Evolutionary conservation across 2,113 vertebrate species (phyloP), one percentile per base, ranked within the genome.

Genomic region (Scomber scombrus): DNA sequence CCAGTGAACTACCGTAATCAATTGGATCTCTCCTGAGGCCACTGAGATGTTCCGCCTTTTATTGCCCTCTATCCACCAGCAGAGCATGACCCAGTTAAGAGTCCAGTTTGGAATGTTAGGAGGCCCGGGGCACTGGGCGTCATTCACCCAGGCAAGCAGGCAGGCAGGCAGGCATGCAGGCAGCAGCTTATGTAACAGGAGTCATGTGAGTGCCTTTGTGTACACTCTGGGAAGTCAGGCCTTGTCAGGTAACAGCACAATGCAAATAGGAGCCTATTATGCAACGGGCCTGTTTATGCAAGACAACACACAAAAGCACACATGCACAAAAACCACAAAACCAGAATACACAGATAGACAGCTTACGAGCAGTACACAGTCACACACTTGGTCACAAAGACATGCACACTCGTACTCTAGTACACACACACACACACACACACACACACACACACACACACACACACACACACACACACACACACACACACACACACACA

Each of bases 181-280:
- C 64, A 49, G 80, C 69, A 65, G 63, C 73, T 95, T 94, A 94
- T 90, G 91, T 90, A 95, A 94, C 85, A 66, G 43, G 67, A 82
- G 85, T 94, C 93, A 93, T 86, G 93, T 89, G 90, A 94, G 89
- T 18, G 61, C 73, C 78, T 92, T 90, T 92, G 88, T 91, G 84
- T 82, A 86, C 60, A 74, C 78, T 76, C 65, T 62, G 88, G 84
- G 77, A 92, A 85, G 85, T 79, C 77, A 65, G 75, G 84, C 73
- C 78, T 80, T 75, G 75, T 93, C 92, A 93, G 93, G 91, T 92
- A 89, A 84, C 80, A 69, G 71, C 79, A 71, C 84, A 82, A 87
- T 92, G 90, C 90, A 93, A 94, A 94, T 91, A 87, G 11, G 51
- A 82, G 80, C n/a, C 61, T 60, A 88, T 95, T 94, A 94, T 84